Evolutionary conservation across 1,140 invertebrate species (phyloP).

Genomic region (Agrypnia vestita): DNA sequence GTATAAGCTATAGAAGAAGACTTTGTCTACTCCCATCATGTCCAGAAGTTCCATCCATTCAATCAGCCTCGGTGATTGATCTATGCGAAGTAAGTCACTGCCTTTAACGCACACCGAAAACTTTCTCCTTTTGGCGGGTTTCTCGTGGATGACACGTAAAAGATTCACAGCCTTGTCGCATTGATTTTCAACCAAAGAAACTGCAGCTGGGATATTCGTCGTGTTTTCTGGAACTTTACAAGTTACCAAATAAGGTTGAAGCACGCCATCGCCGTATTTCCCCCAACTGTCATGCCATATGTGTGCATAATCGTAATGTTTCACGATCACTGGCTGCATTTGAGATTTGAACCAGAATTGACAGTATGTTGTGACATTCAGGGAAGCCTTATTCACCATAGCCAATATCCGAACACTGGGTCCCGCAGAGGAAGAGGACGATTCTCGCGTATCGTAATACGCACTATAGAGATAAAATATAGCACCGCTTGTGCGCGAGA

Average conservation of each 20-base stretch:
- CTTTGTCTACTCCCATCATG: slow-evolving; percentile 77
- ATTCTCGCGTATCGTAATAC: slow-evolving; percentile 21
- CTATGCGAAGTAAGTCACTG: slow-evolving; percentile 75
- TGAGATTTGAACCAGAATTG: slow-evolving; percentile 21
- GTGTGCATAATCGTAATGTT: background rate
- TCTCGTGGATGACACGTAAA: background rate
- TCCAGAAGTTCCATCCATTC: slow-evolving; percentile 81
- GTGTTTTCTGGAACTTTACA: background rate
- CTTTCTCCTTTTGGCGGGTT: slow-evolving; percentile 61
- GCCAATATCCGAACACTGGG: slow-evolving; percentile 9
- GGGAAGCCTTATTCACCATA: background rate
- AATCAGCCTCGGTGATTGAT: slow-evolving; percentile 76
- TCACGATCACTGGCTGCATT: background rate
- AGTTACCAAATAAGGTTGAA: slow-evolving; percentile 25
- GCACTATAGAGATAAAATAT: slow-evolving; percentile 19
- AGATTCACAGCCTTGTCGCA: slow-evolving; percentile 8
- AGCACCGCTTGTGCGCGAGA: background rate
- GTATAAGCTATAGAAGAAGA: slow-evolving; percentile 78
- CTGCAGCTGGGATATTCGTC: background rate
- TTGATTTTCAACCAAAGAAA: slow-evolving; percentile 4
- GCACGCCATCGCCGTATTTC: background rate
- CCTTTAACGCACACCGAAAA: slow-evolving; percentile 84
- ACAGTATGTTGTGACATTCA: background rate
- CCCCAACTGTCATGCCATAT: background rate
- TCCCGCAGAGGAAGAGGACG: too few species aligned